Evolutionary conservation across 2,888 invertebrate species (phyloP).

Genomic region (Achlya flavicornis): DNA sequence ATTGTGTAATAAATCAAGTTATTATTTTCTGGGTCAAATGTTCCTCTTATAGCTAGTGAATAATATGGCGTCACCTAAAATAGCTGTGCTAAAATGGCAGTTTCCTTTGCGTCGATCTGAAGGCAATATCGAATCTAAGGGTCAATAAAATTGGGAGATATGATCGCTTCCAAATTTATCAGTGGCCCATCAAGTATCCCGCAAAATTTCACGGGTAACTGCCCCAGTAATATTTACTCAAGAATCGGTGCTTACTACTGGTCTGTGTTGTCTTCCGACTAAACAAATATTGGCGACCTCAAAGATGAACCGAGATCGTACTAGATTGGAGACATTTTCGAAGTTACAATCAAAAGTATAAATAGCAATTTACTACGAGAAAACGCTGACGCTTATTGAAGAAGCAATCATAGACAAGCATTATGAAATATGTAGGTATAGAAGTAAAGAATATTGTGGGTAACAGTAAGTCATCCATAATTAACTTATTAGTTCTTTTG

Average conservation of each 20-base stretch:
- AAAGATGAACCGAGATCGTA: not conserved
- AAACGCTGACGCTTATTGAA: not conserved
- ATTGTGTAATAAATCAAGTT: conserved; percentile 7
- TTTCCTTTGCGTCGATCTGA: conserved; percentile 31
- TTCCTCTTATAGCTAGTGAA: conserved; percentile 28
- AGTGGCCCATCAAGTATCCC: conserved; percentile 55
- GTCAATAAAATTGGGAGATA: conserved; percentile 68
- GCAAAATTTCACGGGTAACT: conserved; percentile 53
- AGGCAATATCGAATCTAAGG: conserved; percentile 60
- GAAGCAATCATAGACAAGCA: too few relatives aligned
- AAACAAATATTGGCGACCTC: not conserved
- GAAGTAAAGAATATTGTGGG: too few relatives aligned
- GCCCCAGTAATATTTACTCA: conserved; percentile 41
- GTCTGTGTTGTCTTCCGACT: conserved; percentile 24
- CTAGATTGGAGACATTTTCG: not conserved
- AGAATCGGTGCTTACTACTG: conserved; percentile 36
- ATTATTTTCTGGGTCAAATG: conserved; percentile 26
- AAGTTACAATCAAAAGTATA: too few relatives aligned
- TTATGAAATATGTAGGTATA: too few relatives aligned
- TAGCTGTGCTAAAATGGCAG: conserved; percentile 34
- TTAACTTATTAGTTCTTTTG: not conserved
- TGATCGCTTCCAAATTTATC: conserved; percentile 59
- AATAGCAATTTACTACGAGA: not conserved
- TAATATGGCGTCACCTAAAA: conserved; percentile 42
- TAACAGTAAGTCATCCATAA: too few relatives aligned